Conservation (phyloP, 2,797 vertebrate species). For the Taeniopygia guttata region DNA sequence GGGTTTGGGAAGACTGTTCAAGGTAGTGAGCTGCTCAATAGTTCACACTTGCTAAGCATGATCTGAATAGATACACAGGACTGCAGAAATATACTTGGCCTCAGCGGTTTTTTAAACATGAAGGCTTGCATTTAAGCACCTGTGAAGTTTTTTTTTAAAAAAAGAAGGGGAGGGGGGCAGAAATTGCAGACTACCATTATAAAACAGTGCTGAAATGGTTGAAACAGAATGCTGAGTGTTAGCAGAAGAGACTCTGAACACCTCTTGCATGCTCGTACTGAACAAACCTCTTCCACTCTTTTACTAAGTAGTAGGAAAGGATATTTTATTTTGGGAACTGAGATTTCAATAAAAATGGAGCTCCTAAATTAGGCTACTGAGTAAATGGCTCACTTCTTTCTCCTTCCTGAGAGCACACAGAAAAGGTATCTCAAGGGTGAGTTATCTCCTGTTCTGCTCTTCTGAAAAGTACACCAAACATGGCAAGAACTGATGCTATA, state of each 20-base stretch:
- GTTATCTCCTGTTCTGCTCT: not conserved
- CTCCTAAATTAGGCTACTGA: not conserved
- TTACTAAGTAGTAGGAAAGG: not conserved
- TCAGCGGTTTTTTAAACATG: not conserved
- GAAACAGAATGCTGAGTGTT: not conserved
- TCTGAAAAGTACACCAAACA: not conserved
- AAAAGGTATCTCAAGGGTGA: not conserved
- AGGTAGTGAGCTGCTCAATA: not conserved
- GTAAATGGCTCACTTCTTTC: not conserved
- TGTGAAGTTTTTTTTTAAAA: not conserved
- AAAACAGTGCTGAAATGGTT: not conserved
- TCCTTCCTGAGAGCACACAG: not conserved
- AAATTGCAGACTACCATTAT: not conserved
- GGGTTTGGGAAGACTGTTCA: not conserved
- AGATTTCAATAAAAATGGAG: not conserved
- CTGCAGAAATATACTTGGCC: not conserved
- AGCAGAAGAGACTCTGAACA: not conserved
- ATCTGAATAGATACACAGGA: not conserved
- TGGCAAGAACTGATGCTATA: not conserved
- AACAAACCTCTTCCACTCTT: not conserved
- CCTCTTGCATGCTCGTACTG: not conserved
- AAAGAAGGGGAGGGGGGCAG: fast-evolving
- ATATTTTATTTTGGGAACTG: not conserved
- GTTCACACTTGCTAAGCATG: not conserved
- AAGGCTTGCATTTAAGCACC: not conserved